Percentiles rank a stretch among this genome's conserved stretches.
Evolutionary conservation across 2,797 vertebrate genomes (phyloP).

Genomic region (Lindbergichthys nudifrons): DNA sequence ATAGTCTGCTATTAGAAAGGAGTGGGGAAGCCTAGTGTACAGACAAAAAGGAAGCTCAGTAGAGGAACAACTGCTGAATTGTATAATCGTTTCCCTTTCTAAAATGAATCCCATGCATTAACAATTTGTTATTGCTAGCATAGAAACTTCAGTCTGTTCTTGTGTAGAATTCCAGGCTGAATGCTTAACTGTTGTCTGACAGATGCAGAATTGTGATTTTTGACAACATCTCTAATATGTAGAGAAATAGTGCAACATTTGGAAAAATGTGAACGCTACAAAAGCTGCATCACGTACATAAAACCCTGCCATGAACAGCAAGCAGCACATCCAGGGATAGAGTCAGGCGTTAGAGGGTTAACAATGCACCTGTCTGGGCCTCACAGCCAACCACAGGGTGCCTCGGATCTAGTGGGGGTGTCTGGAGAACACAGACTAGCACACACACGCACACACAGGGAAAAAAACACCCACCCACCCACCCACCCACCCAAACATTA

Average conservation of each 20-base stretch:
- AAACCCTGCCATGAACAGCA: slow-evolving; percentile 28
- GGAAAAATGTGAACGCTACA: slow-evolving; percentile 11
- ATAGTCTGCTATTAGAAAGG: slow-evolving; percentile 14
- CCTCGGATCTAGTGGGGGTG: slow-evolving; percentile 57
- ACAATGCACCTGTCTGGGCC: slow-evolving; percentile 80
- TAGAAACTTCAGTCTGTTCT: slow-evolving; percentile 9
- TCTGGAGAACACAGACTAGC: slow-evolving; percentile 58
- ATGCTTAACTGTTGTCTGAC: neutral
- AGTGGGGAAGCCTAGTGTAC: neutral
- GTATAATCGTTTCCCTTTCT: slow-evolving; percentile 25
- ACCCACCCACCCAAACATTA: slow-evolving; percentile 59
- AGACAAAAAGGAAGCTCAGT: neutral
- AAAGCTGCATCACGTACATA: slow-evolving; percentile 12
- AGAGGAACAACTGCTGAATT: slow-evolving; percentile 12
- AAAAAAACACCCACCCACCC: slow-evolving; percentile 35
- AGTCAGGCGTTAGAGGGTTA: slow-evolving; percentile 75
- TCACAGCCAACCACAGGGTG: slow-evolving; percentile 74
- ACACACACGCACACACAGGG: slow-evolving; percentile 33
- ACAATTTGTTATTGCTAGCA: slow-evolving; percentile 4
- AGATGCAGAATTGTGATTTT: slow-evolving; percentile 16
- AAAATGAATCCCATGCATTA: slow-evolving; percentile 21
- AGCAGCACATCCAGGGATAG: slow-evolving; percentile 50
- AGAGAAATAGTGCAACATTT: slow-evolving; percentile 4
- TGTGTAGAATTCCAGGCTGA: neutral
- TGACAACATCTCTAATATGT: slow-evolving; percentile 12